Evolutionary conservation across 2,113 vertebrate species (phyloP), one percentile per base, ranked within the genome.

Genomic region (Stigmatopora argus): DNA sequence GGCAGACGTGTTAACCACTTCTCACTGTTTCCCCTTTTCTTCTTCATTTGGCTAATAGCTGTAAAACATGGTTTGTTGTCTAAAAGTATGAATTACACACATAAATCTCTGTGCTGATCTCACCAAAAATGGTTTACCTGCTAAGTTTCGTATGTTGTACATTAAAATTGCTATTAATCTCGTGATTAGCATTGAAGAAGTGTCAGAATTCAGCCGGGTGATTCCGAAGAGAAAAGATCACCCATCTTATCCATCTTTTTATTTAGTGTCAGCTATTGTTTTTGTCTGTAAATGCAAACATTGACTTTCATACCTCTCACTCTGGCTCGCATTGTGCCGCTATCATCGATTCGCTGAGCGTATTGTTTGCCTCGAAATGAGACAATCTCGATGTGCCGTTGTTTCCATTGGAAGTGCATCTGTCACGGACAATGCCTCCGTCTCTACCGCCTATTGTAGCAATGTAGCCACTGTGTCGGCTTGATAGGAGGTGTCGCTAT

Each of bases 341-440:
- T 48, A 62, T 73, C 79, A 76, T 78, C 79, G 85, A 86, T 82
- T 81, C 53, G 35, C 15, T 5, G 48, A 71, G 69, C 75, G 74
- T 70, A 77, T 87, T 86, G 87, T 87, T 81, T 61, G 4, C 17
- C 64, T 61, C n/a, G 73, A 80, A 86, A 84, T 78, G 73, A 79
- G 75, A 78, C 78, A 62, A 59, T 81, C 74, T 57, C 83, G 23
- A 74, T 64, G 60, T 74, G 75, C 75, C 70, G 60, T 72, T 49
- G 59, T 48, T 70, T 85, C 80, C 74, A 66, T 51, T 34, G 80
- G 81, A 83, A 76, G 79, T 61, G 77, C 79, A 79, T 87, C 79
- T 75, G 85, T 89, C 84, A 85, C 75, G 75, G 70, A 72, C 75
- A 69, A 77, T 75, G 80, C 81, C 74, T 82, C 66, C 74, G 65